phyloP scores from a whole-genome alignment of 2,797 vertebrate species.

The Alauda arvensis region DNA sequence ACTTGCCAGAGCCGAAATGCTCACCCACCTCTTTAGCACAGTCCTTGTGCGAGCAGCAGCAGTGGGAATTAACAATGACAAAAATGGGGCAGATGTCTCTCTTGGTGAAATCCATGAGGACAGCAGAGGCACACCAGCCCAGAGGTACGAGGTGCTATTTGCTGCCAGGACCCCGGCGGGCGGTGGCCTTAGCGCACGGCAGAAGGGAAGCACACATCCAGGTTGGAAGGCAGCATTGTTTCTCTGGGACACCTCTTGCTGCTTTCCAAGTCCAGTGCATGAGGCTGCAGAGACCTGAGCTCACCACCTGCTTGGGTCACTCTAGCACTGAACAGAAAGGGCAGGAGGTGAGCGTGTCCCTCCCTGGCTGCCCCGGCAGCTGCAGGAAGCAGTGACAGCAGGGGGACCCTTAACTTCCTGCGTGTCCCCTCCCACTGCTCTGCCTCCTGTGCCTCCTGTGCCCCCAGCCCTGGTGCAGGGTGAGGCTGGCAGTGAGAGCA shows the following conservation, averaged over 20 bases:
- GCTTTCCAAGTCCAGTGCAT: slow-evolving; percentile 45
- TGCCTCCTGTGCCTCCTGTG: too few relatives aligned
- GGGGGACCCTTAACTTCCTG: slow-evolving; percentile 38
- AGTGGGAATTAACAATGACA: slow-evolving; percentile 78
- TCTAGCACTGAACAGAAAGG: background rate
- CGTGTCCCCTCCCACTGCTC: slow-evolving; percentile 59
- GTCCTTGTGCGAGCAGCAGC: slow-evolving; percentile 74
- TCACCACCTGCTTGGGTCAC: slow-evolving; percentile 17
- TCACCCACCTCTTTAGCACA: slow-evolving; percentile 72
- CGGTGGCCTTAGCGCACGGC: slow-evolving; percentile 68
- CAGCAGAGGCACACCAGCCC: background rate
- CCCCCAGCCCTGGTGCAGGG: background rate
- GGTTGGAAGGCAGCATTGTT: slow-evolving; percentile 44
- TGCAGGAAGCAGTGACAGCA: background rate
- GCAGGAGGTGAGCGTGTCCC: background rate
- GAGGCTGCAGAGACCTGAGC: slow-evolving; percentile 7
- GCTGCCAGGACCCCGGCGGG: background rate
- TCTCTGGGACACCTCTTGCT: slow-evolving; percentile 26
- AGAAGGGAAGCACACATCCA: slow-evolving; percentile 62
- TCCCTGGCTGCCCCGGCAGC: background rate
- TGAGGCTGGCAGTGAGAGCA: too few relatives aligned
- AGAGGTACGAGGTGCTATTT: background rate
- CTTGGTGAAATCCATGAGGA: slow-evolving; percentile 76
- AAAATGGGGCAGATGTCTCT: slow-evolving; percentile 77
- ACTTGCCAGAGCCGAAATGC: background rate